Evolutionary conservation across 37 sponge, comb jelly and placozoan genomes (phyloP).

Genomic region (Cliona cf. orientalis): DNA sequence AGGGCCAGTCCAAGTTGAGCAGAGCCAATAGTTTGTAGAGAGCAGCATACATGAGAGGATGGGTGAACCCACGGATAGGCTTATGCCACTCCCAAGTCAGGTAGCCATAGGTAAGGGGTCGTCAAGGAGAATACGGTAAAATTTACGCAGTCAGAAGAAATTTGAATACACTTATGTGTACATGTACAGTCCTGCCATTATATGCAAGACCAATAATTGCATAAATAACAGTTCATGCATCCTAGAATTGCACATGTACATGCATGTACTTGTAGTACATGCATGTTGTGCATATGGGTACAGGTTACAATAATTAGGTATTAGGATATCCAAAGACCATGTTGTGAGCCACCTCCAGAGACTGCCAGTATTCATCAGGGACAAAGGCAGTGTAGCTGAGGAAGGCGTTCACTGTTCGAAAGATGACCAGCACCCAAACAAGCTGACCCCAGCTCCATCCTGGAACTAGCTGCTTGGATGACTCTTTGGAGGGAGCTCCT

Average conservation of each 20-base stretch:
- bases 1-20: constrained; percentile 50
- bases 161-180: neutral
- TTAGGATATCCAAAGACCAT: constrained; percentile 78
- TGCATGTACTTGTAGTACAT: neutral
- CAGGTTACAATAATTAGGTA: neutral
- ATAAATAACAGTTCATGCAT: neutral
- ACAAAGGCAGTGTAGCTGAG: constrained; percentile 78
- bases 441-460: neutral
- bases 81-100: constrained; percentile 92
- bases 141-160: constrained; percentile 4
- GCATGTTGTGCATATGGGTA: neutral
- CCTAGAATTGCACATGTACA: neutral
- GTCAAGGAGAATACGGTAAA: constrained; percentile 1
- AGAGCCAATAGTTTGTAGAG: constrained; percentile 65
- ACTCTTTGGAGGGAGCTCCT: too few relatives aligned
- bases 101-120: constrained; percentile 66
- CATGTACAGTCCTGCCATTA: neutral
- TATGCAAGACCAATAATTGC: neutral
- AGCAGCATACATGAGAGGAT: constrained; percentile 76
- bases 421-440: constrained; percentile 27
- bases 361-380: constrained; percentile 93
- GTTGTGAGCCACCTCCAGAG: constrained; percentile 86
- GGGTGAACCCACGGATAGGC: constrained; percentile 76
- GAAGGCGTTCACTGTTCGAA: constrained; percentile 59
- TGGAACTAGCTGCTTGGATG: too few relatives aligned